Base-by-base conservation (phyloP, 2,797 vertebrate species). In the Cossypha caffra region DNA sequence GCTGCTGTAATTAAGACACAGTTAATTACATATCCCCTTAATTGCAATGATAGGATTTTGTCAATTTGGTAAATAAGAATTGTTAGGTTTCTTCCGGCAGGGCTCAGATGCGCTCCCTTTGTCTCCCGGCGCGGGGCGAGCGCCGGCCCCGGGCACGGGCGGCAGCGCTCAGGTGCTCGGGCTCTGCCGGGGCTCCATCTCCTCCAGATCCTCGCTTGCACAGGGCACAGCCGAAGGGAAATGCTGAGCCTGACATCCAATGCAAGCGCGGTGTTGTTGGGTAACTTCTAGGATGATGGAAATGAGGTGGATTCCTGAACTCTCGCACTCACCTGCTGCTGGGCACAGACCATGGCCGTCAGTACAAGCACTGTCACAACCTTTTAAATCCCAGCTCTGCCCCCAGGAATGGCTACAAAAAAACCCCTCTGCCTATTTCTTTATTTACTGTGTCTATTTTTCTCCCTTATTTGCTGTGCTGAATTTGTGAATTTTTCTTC, bases 1-100 rank as follows among this genome's bases (percentile, higher is more conserved):
- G 98, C 97, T 98, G 98, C 97, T 98, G 97, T 98, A 98, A 98
- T 98, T 98, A 98, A 98, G 97, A 97, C 97, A 98, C 96, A 98
- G 97, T 97, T 98, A 98, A 98, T 98, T 98, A 98, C 98, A 98
- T 97, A 79, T 96, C 97, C 95, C 94, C 97, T 98, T 98, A 98
- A 98, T 98, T 98, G 97, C 97, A 66, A 96, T 98, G 97, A 98
- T 98, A 97, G 97, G 97, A 98, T 98, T 98, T 98, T 97, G 97
- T 97, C 97, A 98, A 96, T 97, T 98, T 97, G 88, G 97, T 98
- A 98, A 98, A 98, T 98, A 98, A 97, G 97, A 97, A 98, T 97
- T 96, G 97, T 97, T 95, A 89, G 94, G 95, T 97, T 97, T 97
- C 97, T 97, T 97, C 96, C 57, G 76, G 71, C 33, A 1, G 1